Evolutionary conservation across 53 echinoderm and acorn worm species (phyloP), one percentile per base, ranked within the genome.

Genomic region (Actinopyga echinites): DNA sequence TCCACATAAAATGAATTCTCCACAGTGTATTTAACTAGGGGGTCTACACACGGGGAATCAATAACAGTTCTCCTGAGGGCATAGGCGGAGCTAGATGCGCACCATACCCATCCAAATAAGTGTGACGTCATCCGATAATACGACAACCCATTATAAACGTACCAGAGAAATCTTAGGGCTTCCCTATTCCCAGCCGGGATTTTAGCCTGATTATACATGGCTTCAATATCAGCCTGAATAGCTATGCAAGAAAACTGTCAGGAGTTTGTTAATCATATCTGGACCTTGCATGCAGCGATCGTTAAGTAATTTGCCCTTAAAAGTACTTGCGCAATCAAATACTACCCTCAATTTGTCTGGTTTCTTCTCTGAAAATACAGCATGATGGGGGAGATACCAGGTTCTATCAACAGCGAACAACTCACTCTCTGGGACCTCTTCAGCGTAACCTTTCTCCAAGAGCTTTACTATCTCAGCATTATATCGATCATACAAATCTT

Each of bases 361-460:
- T 53, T 88, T 83, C 43, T 83, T 77, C 1, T 74, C 77, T 20
- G 74, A 40, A 3, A 77, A 1, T 55, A 88, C 88, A 8, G 53
- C 65, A 75, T 88, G 88, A 29, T 88, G 88, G 10, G 83, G 88
- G 10, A 88, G 65, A 28, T 88, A 83, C 88, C 88, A 88, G 28
- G 29, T 77, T 35, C 88, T 77, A 25, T 88, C 88, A 19, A 28
- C 7, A 29, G n/a, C 24, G 6, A 30, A 20, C 74, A 82, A 52
- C 62, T 87, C 87, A 31, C 20, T 4, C 11, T 59, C 24, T 26
- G 88, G 83, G 10, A 88, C 83, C 26, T 24, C 15, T 17, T 88
- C 88, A 0, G 88, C 83, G 56, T 88, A 88, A 35, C 83, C 38
- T 7, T 74, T 83, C 24, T 64, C 56, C 37, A 75, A 15, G 15